Base-by-base conservation (phyloP, 2,888 invertebrate genomes). In the Drymonia ruficornis region DNA sequence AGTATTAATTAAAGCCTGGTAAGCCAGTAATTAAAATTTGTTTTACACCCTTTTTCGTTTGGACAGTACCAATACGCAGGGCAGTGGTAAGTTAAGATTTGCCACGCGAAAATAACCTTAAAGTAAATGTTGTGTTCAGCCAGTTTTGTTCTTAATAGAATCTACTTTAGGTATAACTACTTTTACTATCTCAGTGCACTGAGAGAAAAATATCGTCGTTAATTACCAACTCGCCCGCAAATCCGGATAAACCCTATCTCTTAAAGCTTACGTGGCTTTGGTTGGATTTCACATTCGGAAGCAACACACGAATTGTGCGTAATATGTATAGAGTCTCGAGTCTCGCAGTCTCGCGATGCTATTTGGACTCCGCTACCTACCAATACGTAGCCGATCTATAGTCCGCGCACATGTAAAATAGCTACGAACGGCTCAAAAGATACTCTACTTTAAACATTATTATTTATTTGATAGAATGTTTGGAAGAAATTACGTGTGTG, bases 351-450 rank as follows among this genome's bases (percentile, higher is more conserved):
- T 36, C n/a, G n/a, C 13, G 9, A 87, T 86, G 90, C 86, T 89
- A 89, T 88, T 87, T 84, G 84, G 83, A 83, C 87, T 83, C 83
- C 83, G 54, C 85, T 88, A 87, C 88, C 87, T 88, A 89, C 91
- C 88, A 76, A 90, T 87, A 89, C 84, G 84, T 79, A 83, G 87
- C 81, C 87, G 87, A 81, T 85, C 88, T 86, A 87, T 84, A 89
- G 89, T 83, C 87, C 84, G 82, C 87, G 88, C 89, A 91, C 91
- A 91, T 91, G 91, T 91, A 91, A 91, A 91, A 91, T 90, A 91
- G 91, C 84, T 85, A 72, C 73, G 72, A 61, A 55, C 63, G 68
- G 23, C 47, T 29, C n/a, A 71, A 53, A 74, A 61, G 75, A 62
- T 85, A 81, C 91, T 91, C 91, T 78, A 87, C 88, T 77, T 76